Base-by-base conservation (phyloP, 2,888 invertebrate species). In the Isotomurus palustris region DNA sequence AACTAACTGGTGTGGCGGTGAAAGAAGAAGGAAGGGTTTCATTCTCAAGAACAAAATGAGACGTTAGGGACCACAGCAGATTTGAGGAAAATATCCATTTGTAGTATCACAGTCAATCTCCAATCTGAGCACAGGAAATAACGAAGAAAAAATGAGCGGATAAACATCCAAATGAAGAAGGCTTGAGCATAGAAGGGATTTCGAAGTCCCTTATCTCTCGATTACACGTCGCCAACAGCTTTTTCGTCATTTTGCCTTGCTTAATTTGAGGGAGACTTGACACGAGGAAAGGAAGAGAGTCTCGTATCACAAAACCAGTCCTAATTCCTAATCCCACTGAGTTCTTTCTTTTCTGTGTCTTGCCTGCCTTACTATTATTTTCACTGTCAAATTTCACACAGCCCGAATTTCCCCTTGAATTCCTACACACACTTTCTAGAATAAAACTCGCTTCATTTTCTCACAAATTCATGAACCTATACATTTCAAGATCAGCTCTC, bases 131-230 rank as follows among this genome's bases (percentile, higher is more conserved):
- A 63, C 41, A 41, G 61, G 61, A 69, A 66, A 66, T 63, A 67
- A 70, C 61, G 66, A 70, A 64, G 68, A 64, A 68, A 67, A 68
- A 67, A 68, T 68, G 70, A 68, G 67, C 64, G 67, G 70, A 70
- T 70, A 70, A 67, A 68, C 70, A 70, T 62, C 62, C 60, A 63
- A 64, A 64, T 66, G 58, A 62, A 57, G 32, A 56, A 56, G 64
- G 62, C 58, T 56, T 56, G 54, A 56, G 53, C 56, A 57, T 54
- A 49, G 61, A 60, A 60, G 66, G 67, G 66, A 68, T 68, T 68
- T 67, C 62, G 62, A 62, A 64, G 60, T 62, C 67, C 70, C 68
- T 70, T 70, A 70, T 70, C 70, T 68, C 66, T 62, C 67, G 54
- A 70, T 68, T 70, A 70, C 70, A 70, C 64, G 59, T 68, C 60